These are phyloP conservation scores for Iphiclides podalirius DNA, from an alignment of 2,888 invertebrate species.

Conservation along the genomic window DNA sequence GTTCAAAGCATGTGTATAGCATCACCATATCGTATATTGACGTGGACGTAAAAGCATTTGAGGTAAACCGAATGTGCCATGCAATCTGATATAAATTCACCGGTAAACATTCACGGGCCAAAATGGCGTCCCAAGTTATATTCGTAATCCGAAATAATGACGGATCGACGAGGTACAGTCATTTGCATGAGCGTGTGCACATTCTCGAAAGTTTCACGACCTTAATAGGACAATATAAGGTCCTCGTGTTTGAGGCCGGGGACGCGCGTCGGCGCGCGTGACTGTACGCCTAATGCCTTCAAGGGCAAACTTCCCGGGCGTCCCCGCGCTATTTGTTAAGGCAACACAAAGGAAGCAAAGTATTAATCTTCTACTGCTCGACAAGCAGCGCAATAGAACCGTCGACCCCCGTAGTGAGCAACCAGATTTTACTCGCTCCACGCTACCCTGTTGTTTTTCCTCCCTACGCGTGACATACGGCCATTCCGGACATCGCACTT, in stretches of 20 bases:
- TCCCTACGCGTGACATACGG: conserved; percentile 34
- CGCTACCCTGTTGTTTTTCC: conserved; percentile 32
- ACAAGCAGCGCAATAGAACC: conserved; percentile 45
- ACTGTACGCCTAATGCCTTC: conserved; percentile 34
- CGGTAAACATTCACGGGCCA: conserved; percentile 8
- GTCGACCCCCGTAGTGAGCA: conserved; percentile 67
- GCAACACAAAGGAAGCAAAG: conserved; percentile 62
- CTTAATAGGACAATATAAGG: too few species aligned
- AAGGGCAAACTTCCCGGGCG: conserved; percentile 33
- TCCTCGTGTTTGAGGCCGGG: too few species aligned
- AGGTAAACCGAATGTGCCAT: too few species aligned
- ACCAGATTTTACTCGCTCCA: conserved; percentile 57
- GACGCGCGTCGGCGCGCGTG: too few species aligned
- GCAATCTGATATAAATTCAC: conserved; percentile 17
- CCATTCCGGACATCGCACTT: neutral
- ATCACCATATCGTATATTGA: too few species aligned
- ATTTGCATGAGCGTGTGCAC: conserved; percentile 28
- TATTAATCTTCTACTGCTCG: conserved; percentile 73
- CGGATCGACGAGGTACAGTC: conserved; percentile 48
- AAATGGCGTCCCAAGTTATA: conserved; percentile 26
- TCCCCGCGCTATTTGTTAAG: conserved; percentile 54
- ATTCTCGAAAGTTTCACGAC: too few species aligned
- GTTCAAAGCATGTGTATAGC: too few species aligned
- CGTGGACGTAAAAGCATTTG: too few species aligned
- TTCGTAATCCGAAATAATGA: conserved; percentile 54